Evolutionary conservation across 1,140 invertebrate species (phyloP), one percentile per base, ranked within the genome.

Genomic region (Hyphantria cunea): DNA sequence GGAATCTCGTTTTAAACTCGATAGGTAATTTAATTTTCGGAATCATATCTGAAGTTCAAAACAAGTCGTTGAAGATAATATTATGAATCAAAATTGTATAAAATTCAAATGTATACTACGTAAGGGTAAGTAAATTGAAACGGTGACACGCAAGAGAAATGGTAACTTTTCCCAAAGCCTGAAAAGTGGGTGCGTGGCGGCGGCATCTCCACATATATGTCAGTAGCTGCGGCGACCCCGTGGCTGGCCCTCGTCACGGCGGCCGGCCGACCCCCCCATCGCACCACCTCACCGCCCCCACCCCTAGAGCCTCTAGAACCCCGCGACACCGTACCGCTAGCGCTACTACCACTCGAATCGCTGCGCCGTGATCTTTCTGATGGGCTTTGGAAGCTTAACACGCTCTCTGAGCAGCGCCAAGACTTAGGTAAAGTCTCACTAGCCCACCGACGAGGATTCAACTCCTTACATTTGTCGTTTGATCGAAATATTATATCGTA

Each of bases 81-180:
- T 25, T 25, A 1, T n/a, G n/a, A 1, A 25, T 25, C 17, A n/a
- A 1, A 39, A 39, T 39, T 6, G 17, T 8, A 25, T 10, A 12
- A 12, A 34, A 60, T 72, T 87, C 70, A 90, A 70, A 90, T 89
- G 54, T 89, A 90, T 7, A 90, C 88, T 39, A 90, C 84, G 55
- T 90, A 82, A 1, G 88, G 88, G 72, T 90, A 90, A 6, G 84
- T 88, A 70, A 92, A 92, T 64, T 91, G 88, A 68, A 91, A 89
- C 50, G 91, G 91, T 68, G 91, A 92, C 77, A 92, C 91, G 80
- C 89, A 92, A 80, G 89, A 88, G 84, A 86, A 90, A 77, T 92
- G 91, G 80, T 91, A 92, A 73, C 88, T 90, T 58, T 91, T 88
- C 70, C 87, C 87, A 73, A 90, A 89, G 80, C 84, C 85, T 25